These are phyloP conservation scores for Cephus sareptanus DNA, from an alignment of 2,888 invertebrate species.

Conservation along the genomic window DNA sequence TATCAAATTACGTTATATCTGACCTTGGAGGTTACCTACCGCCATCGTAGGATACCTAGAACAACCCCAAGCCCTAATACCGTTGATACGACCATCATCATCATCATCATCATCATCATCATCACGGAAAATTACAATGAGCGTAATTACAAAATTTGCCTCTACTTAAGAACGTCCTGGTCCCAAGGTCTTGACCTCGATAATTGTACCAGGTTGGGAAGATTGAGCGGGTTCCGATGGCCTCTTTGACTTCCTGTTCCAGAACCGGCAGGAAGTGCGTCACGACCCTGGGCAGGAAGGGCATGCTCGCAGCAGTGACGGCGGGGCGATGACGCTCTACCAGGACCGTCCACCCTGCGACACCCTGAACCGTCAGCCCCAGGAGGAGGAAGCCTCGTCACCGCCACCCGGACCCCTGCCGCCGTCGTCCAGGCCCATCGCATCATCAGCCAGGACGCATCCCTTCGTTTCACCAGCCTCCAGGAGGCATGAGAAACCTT, in stretches of 20 bases:
- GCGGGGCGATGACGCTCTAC: slow-evolving; percentile 63
- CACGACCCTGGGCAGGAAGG: not conserved
- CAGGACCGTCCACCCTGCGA: slow-evolving; percentile 40
- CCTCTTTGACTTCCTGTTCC: not conserved
- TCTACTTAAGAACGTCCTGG: not conserved
- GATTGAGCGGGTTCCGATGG: not conserved
- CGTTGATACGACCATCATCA: not conserved
- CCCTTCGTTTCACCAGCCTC: slow-evolving; percentile 28
- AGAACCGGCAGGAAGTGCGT: not conserved
- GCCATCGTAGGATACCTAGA: not conserved
- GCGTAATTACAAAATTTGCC: not conserved
- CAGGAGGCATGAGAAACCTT: slow-evolving; percentile 58
- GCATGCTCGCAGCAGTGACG: slow-evolving; percentile 58
- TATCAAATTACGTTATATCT: not conserved
- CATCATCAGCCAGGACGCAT: not conserved
- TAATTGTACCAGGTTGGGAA: not conserved
- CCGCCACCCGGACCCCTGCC: not conserved
- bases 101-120: not conserved
- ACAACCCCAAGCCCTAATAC: not conserved
- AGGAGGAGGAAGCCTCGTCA: not conserved
- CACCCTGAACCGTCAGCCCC: not conserved
- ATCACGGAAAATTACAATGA: not conserved
- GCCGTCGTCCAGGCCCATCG: not conserved
- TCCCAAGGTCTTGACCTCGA: not conserved
- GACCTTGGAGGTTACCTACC: not conserved